Evolutionary conservation across 2,113 vertebrate species (phyloP), one percentile per base, ranked within the genome.

Genomic region (Verasper variegatus): DNA sequence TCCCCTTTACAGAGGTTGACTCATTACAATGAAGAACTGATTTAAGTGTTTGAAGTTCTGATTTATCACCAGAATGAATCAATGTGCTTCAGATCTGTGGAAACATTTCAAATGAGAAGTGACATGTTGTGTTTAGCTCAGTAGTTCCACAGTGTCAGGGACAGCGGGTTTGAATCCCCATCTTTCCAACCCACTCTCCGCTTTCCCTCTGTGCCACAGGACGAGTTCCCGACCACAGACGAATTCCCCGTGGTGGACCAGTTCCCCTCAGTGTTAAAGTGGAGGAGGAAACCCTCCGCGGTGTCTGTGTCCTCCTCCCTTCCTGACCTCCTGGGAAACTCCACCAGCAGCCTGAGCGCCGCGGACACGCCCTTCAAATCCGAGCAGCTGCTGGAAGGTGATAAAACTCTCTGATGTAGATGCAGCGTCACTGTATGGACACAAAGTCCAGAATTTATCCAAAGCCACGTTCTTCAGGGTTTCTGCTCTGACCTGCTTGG

Each of bases 271-370:
- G 93, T 94, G 83, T 83, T 97, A 86, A 98, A 98, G 82, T 99
- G 97, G 97, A 91, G 94, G 63, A 94, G 96, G 86, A 98, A 96
- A 90, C 93, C 95, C 11, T 96, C 96, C 0, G 94, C 93, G 0
- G 77, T 91, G 9, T 95, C 96, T 0, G 86, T 96, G 69, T 95
- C 96, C 2, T 94, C 96, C 71, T 95, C 96, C 0, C 95, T 97
- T 26, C 96, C 96, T 0, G 96, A 97, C 57, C 92, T 97, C 81
- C 93, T 96, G 88, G 95, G 92, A 18, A 88, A 93, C 54, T 95
- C 97, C 0, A 84, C 92, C 81, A 92, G 94, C 92, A 94, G 94
- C 87, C 91, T 96, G 91, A 95, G 92, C 0, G 11, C 95, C 4
- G 83, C 92, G 7, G 96, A 97, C 68, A 76, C 91, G 21, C 91